Evolutionary conservation across 2,113 vertebrate genomes (phyloP).

Genomic region (Myanophis thanlyinensis): DNA sequence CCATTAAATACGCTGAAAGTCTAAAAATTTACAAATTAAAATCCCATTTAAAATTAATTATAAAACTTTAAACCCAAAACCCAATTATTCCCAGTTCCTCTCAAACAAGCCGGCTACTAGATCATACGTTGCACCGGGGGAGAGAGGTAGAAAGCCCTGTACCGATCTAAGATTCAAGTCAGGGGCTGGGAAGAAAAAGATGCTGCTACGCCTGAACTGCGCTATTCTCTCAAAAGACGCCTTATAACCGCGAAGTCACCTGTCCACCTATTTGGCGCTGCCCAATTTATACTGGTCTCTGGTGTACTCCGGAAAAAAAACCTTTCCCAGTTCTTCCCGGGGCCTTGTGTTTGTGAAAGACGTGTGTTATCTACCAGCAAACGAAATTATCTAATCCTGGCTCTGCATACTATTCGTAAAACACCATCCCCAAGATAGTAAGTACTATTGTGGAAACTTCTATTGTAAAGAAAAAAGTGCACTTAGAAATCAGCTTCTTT

Average conservation of each 20-base stretch:
- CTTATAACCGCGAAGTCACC: neutral
- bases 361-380: neutral
- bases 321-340: neutral
- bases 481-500: neutral
- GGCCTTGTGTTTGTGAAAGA: neutral
- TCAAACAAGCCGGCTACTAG: neutral
- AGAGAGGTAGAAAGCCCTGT: neutral
- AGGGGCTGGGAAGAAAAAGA: neutral
- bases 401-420: neutral
- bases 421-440: neutral
- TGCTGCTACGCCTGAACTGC: neutral
- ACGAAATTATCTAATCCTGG: neutral
- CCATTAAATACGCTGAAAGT: too few relatives aligned
- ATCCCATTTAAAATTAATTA: too few relatives aligned
- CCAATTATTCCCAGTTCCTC: neutral
- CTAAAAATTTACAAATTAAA: too few relatives aligned
- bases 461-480: neutral
- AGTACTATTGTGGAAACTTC: neutral
- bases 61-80: too few relatives aligned
- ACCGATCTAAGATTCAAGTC: neutral
- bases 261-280: neutral
- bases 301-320: too few relatives aligned
- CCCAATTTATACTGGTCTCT: neutral
- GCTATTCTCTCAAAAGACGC: neutral
- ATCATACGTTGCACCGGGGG: neutral